Evolutionary conservation across 2,888 invertebrate genomes (phyloP).

Genomic region (Nematopogon swammerdamellus): DNA sequence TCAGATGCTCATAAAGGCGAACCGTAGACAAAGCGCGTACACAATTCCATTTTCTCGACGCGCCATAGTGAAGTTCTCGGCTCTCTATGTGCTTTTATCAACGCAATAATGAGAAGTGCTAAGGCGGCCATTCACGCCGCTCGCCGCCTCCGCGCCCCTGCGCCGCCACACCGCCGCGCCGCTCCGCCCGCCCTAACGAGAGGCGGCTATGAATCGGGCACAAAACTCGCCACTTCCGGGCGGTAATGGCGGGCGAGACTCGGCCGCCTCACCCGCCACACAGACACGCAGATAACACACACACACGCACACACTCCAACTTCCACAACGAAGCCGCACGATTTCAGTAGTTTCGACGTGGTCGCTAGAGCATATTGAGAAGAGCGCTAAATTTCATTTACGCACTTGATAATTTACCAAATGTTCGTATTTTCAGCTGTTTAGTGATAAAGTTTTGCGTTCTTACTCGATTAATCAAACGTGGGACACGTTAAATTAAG

Average conservation of each 20-base stretch:
- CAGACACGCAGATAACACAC: background rate
- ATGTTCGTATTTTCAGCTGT: no score
- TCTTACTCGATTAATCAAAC: no score
- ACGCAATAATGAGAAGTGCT: slow-evolving; percentile 54
- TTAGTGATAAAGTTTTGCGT: no score
- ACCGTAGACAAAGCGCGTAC: slow-evolving; percentile 36
- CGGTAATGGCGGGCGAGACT: slow-evolving; percentile 18
- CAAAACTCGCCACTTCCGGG: slow-evolving; percentile 46
- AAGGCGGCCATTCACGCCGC: slow-evolving; percentile 49
- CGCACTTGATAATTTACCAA: no score
- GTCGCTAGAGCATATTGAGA: no score
- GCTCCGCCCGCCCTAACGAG: slow-evolving; percentile 38
- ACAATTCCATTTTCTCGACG: slow-evolving; percentile 47
- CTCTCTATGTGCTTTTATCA: slow-evolving; percentile 52
- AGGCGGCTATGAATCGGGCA: slow-evolving; percentile 48
- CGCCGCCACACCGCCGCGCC: no score
- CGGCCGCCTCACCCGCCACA: slow-evolving; percentile 4
- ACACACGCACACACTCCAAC: background rate
- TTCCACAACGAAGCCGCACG: no score
- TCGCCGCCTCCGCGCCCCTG: no score
- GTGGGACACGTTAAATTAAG: no score
- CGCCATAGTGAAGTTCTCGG: slow-evolving; percentile 37
- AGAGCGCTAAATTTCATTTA: no score
- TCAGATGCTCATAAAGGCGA: background rate
- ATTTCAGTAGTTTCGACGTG: no score